Evolutionary conservation across 2,113 vertebrate species (phyloP).

Genomic region (Scalopus aquaticus): DNA sequence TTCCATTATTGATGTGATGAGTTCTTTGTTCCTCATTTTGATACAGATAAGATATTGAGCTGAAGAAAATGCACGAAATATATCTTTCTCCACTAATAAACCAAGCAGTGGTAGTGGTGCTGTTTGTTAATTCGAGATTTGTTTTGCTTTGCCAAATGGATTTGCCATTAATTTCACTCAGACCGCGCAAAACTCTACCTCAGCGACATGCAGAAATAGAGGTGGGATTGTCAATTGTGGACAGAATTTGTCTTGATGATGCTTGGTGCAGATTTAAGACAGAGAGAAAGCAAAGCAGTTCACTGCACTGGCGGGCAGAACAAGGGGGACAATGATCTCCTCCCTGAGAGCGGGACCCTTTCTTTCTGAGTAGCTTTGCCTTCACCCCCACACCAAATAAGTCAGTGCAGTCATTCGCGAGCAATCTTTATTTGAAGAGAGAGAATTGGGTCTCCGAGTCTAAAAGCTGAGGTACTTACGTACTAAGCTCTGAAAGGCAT

Average conservation of each 20-base stretch:
- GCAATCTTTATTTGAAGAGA: slow-evolving; percentile 38
- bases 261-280: slow-evolving; percentile 31
- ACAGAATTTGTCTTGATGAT: slow-evolving; percentile 38
- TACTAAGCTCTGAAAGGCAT: background rate
- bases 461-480: slow-evolving; percentile 30
- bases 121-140: slow-evolving; percentile 73
- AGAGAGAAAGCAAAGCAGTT: background rate
- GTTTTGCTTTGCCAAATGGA: slow-evolving; percentile 65
- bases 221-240: background rate
- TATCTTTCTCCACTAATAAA: slow-evolving; percentile 55
- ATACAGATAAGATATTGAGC: slow-evolving; percentile 73
- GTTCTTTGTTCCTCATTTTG: slow-evolving; percentile 67
- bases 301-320: rapidly evolving
- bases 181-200: background rate
- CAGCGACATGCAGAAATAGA: slow-evolving; percentile 33
- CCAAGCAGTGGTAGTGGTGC: background rate
- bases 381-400: background rate
- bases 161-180: slow-evolving; percentile 58
- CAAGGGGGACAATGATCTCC: background rate
- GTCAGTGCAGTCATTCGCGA: rapidly evolving
- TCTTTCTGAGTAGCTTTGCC: background rate
- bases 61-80: slow-evolving; percentile 56
- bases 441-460: slow-evolving; percentile 2
- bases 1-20: slow-evolving; percentile 68
- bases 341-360: background rate